Conservation (phyloP, 2,888 invertebrate genomes). For the Melinopterus prodromus region DNA sequence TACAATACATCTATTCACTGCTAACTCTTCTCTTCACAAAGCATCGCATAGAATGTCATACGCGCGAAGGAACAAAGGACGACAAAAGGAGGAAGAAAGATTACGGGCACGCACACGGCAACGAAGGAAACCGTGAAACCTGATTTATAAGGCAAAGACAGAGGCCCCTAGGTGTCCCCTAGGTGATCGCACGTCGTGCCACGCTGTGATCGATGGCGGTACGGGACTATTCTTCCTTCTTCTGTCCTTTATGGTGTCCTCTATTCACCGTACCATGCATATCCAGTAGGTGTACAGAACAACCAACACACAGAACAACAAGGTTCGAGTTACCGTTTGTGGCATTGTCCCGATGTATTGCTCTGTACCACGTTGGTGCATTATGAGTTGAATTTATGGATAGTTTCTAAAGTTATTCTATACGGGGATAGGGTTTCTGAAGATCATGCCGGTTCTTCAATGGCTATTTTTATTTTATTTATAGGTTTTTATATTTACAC, state of each 20-base stretch:
- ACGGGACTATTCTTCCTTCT: not conserved
- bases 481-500: too few species aligned
- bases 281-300: constrained; percentile 4
- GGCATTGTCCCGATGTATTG: not conserved
- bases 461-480: too few species aligned
- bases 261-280: not conserved
- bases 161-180: not conserved
- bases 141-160: not conserved
- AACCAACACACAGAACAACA: not conserved
- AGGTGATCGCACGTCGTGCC: constrained; percentile 4
- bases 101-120: not conserved
- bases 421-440: not conserved
- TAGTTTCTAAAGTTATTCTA: not conserved
- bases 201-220: not conserved
- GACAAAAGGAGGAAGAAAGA: not conserved
- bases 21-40: too few species aligned
- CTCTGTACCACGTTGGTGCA: not conserved
- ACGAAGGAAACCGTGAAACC: not conserved
- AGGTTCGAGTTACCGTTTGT: not conserved
- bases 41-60: not conserved
- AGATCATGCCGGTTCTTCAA: not conserved
- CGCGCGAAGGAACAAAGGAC: not conserved
- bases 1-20: too few species aligned
- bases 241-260: not conserved
- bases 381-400: not conserved